phyloP scores from a whole-genome alignment of 2,797 vertebrate genomes.

The Podargus strigoides region DNA sequence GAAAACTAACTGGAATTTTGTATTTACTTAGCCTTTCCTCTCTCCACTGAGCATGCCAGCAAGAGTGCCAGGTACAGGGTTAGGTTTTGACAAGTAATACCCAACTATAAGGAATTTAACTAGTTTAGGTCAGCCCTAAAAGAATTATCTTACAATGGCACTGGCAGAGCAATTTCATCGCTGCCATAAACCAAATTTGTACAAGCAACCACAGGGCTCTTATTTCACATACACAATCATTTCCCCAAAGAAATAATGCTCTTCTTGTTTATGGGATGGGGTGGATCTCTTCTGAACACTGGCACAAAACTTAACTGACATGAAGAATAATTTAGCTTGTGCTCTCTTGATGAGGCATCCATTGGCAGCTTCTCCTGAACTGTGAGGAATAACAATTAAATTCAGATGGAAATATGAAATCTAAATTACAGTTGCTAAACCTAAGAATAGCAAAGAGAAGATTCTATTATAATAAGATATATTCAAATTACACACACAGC shows the following conservation, averaged over 20 bases:
- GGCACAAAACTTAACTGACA: slow-evolving; percentile 11
- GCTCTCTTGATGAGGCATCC: slow-evolving; percentile 1
- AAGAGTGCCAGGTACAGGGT: no score
- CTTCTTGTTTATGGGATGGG: not conserved
- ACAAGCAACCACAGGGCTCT: no score
- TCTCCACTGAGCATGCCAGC: no score
- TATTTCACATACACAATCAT: not conserved
- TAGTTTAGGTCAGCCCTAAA: no score
- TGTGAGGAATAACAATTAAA: slow-evolving; percentile 33
- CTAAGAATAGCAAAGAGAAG: not conserved
- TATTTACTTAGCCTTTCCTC: no score
- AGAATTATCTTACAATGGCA: no score
- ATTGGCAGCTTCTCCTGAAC: slow-evolving; percentile 20
- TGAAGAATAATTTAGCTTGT: slow-evolving; percentile 1
- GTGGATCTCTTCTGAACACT: not conserved
- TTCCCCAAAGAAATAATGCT: not conserved
- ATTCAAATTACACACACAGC: slow-evolving; percentile 6
- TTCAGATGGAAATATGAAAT: slow-evolving; percentile 34
- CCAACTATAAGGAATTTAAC: no score
- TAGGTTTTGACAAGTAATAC: no score
- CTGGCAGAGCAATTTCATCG: no score
- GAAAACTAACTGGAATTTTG: no score
- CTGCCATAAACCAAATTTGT: no score
- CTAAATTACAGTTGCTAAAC: slow-evolving; percentile 45
- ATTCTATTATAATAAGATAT: not conserved